A percentile compares a stretch with the other conserved stretches of the same genome.
phyloP scores from a whole-genome alignment of 2,113 vertebrate species.

The Empidonax alnorum region DNA sequence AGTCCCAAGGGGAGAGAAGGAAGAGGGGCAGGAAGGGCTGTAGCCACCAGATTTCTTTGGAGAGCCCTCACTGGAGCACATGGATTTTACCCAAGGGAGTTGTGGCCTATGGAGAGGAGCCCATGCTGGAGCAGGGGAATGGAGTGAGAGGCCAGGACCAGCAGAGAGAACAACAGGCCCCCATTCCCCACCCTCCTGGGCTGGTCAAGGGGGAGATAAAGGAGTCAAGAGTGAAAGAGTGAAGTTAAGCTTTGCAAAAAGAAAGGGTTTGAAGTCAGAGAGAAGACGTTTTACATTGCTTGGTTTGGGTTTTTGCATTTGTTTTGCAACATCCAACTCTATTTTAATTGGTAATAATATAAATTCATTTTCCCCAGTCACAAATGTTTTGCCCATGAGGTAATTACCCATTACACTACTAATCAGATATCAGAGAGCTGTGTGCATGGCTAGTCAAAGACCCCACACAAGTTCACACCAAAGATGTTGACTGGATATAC shows the following conservation, averaged over 20 bases:
- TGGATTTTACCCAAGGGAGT: background rate
- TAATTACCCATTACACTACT: background rate
- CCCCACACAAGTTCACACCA: background rate
- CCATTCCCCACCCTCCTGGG: rapidly evolving
- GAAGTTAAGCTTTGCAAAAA: background rate
- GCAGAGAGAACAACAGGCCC: rapidly evolving
- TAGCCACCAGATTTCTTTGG: too few species aligned
- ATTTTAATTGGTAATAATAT: background rate
- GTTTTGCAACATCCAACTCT: background rate
- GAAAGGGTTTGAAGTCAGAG: background rate
- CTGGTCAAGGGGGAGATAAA: rapidly evolving
- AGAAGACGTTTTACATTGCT: background rate
- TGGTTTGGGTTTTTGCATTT: background rate
- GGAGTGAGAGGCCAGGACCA: rapidly evolving
- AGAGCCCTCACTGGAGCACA: rapidly evolving
- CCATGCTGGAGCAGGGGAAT: rapidly evolving
- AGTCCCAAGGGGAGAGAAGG: rapidly evolving
- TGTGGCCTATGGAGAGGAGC: background rate
- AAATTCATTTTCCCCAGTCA: background rate
- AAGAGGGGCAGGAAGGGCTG: background rate
- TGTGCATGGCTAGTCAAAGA: background rate
- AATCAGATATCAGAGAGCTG: background rate
- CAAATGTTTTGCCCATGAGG: background rate
- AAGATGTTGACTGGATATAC: background rate
- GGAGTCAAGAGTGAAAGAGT: rapidly evolving